Evolutionary conservation across 2,113 vertebrate species (phyloP), one percentile per base, ranked within the genome.

Genomic region (Stomatorhinus ivindoensis): DNA sequence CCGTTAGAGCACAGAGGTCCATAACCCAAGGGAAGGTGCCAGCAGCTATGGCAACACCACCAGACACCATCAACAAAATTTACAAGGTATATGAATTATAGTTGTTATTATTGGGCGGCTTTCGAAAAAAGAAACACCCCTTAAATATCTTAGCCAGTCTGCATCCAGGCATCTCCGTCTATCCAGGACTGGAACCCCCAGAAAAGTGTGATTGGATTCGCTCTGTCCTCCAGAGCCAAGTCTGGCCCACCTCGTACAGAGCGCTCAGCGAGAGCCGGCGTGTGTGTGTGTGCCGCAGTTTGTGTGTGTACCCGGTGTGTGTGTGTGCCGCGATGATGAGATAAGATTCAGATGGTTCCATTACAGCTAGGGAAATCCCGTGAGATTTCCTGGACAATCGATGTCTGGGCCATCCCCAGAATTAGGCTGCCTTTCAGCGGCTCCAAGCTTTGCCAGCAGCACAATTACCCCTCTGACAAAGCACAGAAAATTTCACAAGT

Each of bases 361-460:
- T 44, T 89, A 85, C 35, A 44, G 19, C 50, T 10, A 53, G 88
- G 88, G 80, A 80, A 85, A 89, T 84, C 80, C 88, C 88, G 11
- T 31, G 53, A 85, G 76, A 39, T 89, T 82, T 11, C 53, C n/a
- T 46, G 51, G 80, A 89, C 51, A 89, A 84, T 73, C 10, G n/a
- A 44, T 7, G 73, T 42, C 73, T 42, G 73, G 73, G 73, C 73
- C 35, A 80, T 80, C 73, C 83, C 47, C 83, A 35, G 73, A 89
- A 82, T 53, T 17, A 82, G 17, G 65, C 48, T 42, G 47, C 48
- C 21, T 53, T 89, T 89, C 73, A 82, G 48, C 8, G 4, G 44
- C 8, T n/a, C 19, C 6, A 47, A 8, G 73, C 48, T 88, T 31
- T 46, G 61, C 65, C 61, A 15, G 69, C 69, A 80, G 35, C 47